Base-by-base conservation (phyloP, 2,797 vertebrate genomes). In the Lutjanus argentimaculatus region DNA sequence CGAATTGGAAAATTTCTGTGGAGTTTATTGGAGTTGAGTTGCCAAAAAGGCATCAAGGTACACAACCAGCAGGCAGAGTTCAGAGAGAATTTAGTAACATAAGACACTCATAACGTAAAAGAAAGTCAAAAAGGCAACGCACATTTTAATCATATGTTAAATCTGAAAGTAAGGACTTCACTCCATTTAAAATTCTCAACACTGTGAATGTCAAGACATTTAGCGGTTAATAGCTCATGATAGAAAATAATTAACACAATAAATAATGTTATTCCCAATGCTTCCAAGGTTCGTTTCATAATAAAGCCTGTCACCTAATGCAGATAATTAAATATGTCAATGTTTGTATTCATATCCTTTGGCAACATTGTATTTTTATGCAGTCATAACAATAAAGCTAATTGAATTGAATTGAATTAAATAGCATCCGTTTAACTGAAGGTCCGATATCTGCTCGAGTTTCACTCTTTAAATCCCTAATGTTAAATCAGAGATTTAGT, bases 281-380 rank as follows among this genome's bases (percentile, higher is more conserved):
- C 30, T 36, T 3, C 52, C 2, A 40, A 30, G 9, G 13, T 40
- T 57, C 6, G 62, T 70, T 67, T 74, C 21, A 49, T 45, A 36
- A 43, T 72, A 19, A 67, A 64, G 46, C 15, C 9, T 74, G 16
- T 62, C 30, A 65, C 14, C 6, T 21, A 42, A 13, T 8, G 17
- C 53, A 69, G 12, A 22, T 56, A 15, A 51, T 19, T 52, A 80
- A n/a, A n/a, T n/a, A n/a, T n/a, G n/a, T n/a, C n/a, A n/a, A n/a
- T n/a, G n/a, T n/a, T n/a, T n/a, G n/a, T n/a, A n/a, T n/a, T n/a
- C n/a, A n/a, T n/a, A n/a, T n/a, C n/a, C n/a, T n/a, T n/a, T n/a
- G n/a, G n/a, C n/a, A n/a, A n/a, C n/a, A n/a, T n/a, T n/a, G n/a
- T n/a, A n/a, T n/a, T n/a, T n/a, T n/a, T n/a, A n/a, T n/a, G n/a